Percentiles rank a stretch among this genome's conserved stretches.
These are phyloP conservation scores for Andrena camellia DNA, from an alignment of 2,888 invertebrate species.

Conservation along the genomic window DNA sequence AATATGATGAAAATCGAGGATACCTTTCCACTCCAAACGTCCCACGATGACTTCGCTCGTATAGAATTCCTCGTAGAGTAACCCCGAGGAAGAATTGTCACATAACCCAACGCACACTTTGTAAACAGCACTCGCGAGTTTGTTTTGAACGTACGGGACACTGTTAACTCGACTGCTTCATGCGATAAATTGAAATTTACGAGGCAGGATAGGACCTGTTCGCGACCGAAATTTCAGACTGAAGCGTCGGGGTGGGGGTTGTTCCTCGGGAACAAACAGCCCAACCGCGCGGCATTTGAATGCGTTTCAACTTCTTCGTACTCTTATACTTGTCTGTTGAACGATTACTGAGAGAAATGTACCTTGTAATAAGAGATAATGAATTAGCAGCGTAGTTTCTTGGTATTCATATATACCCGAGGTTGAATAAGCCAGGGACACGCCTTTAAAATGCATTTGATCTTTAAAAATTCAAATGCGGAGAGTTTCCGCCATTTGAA, in stretches of 20 bases:
- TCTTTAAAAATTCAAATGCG: neutral
- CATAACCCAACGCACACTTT: no score
- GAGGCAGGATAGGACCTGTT: conserved; percentile 15
- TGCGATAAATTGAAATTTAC: neutral
- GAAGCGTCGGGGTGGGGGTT: no score
- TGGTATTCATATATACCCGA: neutral
- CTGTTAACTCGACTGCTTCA: neutral
- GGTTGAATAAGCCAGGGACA: neutral
- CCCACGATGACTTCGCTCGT: neutral
- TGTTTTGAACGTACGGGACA: neutral
- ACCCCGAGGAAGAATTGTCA: no score
- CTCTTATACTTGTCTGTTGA: neutral
- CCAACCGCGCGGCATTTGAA: neutral
- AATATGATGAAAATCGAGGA: neutral
- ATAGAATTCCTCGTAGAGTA: neutral
- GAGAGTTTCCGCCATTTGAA: neutral
- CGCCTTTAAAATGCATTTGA: neutral
- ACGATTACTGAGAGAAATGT: neutral
- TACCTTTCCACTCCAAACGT: neutral
- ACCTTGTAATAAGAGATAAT: neutral
- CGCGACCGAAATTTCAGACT: neutral
- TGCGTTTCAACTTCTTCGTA: neutral
- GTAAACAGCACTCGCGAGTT: neutral
- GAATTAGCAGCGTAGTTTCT: neutral
- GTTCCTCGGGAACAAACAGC: no score